Percentiles rank a stretch among this genome's conserved stretches.
Evolutionary conservation across 2,888 invertebrate genomes (phyloP).

Genomic region (Resseliella maxima): DNA sequence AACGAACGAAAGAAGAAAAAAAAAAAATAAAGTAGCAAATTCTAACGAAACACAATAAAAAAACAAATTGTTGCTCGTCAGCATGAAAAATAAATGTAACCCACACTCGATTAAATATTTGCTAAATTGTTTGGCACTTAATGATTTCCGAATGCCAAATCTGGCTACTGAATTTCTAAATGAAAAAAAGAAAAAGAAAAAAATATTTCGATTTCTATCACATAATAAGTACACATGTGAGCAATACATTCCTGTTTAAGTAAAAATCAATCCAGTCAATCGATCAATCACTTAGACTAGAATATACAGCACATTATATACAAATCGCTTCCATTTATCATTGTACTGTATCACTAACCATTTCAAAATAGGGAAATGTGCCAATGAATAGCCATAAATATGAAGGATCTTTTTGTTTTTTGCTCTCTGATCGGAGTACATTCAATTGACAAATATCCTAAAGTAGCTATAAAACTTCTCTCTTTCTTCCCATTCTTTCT

Average conservation of each 20-base stretch:
- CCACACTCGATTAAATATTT: background rate
- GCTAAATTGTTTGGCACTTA: background rate
- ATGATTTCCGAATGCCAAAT: slow-evolving; percentile 35
- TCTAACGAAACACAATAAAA: background rate
- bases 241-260: background rate
- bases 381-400: too few relatives aligned
- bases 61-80: background rate
- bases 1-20: too few relatives aligned
- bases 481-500: too few relatives aligned
- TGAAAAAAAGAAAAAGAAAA: background rate
- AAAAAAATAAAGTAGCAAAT: too few relatives aligned
- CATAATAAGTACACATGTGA: background rate
- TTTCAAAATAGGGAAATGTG: too few relatives aligned
- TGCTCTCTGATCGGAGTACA: too few relatives aligned
- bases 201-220: background rate
- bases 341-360: too few relatives aligned
- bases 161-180: background rate
- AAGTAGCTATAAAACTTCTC: too few relatives aligned
- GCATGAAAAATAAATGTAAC: background rate
- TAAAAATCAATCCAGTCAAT: background rate
- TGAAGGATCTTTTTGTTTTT: too few relatives aligned
- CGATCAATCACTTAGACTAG: background rate
- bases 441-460: too few relatives aligned
- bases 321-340: too few relatives aligned
- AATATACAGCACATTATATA: too few relatives aligned